These are phyloP conservation scores for Philonicus albiceps DNA, from an alignment of 2,888 invertebrate species.

Conservation along the genomic window DNA sequence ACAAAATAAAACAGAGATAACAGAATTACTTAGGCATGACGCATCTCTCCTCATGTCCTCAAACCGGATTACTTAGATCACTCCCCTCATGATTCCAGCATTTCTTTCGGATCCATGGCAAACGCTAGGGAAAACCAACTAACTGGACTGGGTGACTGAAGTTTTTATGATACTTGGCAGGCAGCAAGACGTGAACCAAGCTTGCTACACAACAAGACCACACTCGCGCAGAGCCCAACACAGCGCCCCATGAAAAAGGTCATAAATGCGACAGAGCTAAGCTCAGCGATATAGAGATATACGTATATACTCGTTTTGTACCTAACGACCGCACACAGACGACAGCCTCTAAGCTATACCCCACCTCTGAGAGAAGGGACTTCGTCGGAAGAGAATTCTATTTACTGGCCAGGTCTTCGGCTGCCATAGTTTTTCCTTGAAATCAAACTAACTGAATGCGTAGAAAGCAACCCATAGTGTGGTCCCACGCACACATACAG, in stretches of 20 bases:
- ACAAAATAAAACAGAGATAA: background rate
- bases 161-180: conserved; percentile 30
- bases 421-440: conserved; percentile 32
- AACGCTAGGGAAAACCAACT: conserved; percentile 26
- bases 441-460: conserved; percentile 20
- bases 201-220: background rate
- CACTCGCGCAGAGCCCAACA: background rate
- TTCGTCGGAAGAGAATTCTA: conserved; percentile 21
- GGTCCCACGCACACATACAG: background rate
- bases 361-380: conserved; percentile 27
- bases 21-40: conserved; percentile 29
- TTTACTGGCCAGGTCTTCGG: background rate
- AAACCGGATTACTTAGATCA: conserved; percentile 33
- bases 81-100: conserved; percentile 27
- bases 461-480: background rate
- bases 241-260: conserved; percentile 2
- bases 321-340: background rate
- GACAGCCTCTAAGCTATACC: background rate
- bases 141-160: conserved; percentile 36
- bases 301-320: background rate
- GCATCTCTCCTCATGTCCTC: conserved; percentile 34
- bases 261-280: conserved; percentile 22
- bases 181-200: conserved; percentile 19
- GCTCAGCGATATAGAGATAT: background rate
- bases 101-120: background rate